phyloP scores from a whole-genome alignment of 2,797 vertebrate species.

The Siniperca undulata region DNA sequence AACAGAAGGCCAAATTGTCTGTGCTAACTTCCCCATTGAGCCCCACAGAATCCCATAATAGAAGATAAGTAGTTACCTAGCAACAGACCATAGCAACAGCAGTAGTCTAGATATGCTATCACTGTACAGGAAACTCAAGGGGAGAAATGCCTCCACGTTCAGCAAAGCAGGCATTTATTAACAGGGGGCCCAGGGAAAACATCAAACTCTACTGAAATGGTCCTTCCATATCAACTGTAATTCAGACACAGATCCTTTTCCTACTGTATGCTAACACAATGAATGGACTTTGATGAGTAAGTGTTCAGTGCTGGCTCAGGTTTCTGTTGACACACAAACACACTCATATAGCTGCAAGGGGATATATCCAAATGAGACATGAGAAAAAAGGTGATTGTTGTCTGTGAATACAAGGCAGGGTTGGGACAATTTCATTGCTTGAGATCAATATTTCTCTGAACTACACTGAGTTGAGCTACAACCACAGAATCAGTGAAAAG shows the following conservation, averaged over 20 bases:
- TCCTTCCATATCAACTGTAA: constrained; percentile 77
- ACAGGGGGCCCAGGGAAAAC: constrained; percentile 70
- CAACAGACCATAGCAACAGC: constrained; percentile 76
- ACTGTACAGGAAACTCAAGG: constrained; percentile 56
- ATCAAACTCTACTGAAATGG: constrained; percentile 78
- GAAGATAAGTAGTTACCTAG: constrained; percentile 75
- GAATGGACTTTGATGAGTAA: constrained; percentile 77
- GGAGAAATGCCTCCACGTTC: constrained; percentile 67
- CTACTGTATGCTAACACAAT: constrained; percentile 71
- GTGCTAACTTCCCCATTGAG: constrained; percentile 60
- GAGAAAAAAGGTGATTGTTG: constrained; percentile 19
- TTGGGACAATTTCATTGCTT: constrained; percentile 21
- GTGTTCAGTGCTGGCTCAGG: constrained; percentile 65
- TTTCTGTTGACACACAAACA: constrained; percentile 73
- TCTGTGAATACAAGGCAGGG: constrained; percentile 4
- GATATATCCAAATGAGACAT: constrained; percentile 42
- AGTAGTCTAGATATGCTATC: constrained; percentile 68
- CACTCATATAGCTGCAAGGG: constrained; percentile 21
- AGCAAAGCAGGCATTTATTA: constrained; percentile 80
- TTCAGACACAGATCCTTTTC: constrained; percentile 72
- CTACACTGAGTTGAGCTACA: constrained; percentile 24
- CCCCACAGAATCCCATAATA: constrained; percentile 78
- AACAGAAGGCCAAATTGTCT: constrained; percentile 70
- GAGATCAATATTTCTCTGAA: constrained; percentile 30
- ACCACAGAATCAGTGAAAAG: constrained; percentile 13